Evolutionary conservation across 2,797 vertebrate species (phyloP).

Genomic region (Rhinoraja longicauda): DNA sequence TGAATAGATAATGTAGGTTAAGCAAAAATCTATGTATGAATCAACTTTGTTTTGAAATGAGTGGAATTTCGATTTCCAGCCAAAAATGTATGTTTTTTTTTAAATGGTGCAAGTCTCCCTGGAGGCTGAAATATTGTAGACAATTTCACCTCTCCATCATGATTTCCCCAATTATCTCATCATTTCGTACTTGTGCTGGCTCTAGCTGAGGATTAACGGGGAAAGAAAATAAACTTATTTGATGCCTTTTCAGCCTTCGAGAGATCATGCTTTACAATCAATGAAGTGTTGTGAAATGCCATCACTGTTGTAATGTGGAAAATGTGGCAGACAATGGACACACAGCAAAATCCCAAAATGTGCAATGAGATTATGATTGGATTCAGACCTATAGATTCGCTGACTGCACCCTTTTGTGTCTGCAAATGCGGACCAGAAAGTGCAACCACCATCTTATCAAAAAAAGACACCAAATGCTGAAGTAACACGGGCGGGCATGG

Average conservation of each 20-base stretch:
- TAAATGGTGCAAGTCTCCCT: background rate
- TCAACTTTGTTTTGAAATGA: background rate
- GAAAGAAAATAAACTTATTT: background rate
- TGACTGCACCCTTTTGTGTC: background rate
- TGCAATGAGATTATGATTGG: background rate
- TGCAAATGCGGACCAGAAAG: background rate
- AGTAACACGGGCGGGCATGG: too few relatives aligned
- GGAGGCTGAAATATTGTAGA: background rate
- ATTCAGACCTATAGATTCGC: background rate
- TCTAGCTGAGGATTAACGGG: background rate
- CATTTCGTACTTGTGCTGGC: background rate
- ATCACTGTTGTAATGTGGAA: background rate
- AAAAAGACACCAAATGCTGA: too few relatives aligned
- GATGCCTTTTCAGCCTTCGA: background rate
- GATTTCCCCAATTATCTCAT: background rate
- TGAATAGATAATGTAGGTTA: background rate
- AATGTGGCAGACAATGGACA: background rate
- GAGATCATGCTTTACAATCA: background rate
- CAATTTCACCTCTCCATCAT: background rate
- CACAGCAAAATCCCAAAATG: background rate
- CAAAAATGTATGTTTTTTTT: background rate
- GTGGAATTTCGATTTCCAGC: background rate
- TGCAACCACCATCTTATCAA: too few relatives aligned
- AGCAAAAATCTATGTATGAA: background rate
- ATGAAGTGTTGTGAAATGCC: background rate